Percentiles rank a stretch among this genome's conserved stretches.
These are phyloP conservation scores for Oreochromis tanganicae DNA, from an alignment of 2,113 vertebrate genomes.

Conservation along the genomic window DNA sequence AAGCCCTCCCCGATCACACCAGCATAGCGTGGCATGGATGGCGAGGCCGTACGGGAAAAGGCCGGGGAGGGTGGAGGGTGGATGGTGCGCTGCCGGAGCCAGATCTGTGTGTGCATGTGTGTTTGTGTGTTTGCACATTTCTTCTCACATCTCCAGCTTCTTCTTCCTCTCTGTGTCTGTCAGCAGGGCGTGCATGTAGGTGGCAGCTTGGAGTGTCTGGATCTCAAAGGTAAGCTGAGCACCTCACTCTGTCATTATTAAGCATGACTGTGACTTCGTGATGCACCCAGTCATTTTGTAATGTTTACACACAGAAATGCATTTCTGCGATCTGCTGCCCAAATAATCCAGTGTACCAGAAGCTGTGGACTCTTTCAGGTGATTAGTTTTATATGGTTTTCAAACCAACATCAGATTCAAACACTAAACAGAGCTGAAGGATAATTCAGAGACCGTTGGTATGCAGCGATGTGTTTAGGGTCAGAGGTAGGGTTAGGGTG, in stretches of 20 bases:
- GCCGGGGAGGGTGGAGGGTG: not conserved
- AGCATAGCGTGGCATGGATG: constrained; percentile 25
- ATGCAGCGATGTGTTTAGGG: not conserved
- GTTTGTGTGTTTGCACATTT: not conserved
- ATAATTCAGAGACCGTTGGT: not conserved
- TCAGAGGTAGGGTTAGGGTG: not conserved
- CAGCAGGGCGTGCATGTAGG: constrained; percentile 63
- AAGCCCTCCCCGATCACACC: constrained; percentile 38
- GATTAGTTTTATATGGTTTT: not conserved
- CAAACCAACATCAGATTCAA: not conserved
- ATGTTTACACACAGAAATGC: not conserved
- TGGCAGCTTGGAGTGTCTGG: constrained; percentile 64
- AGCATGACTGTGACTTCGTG: constrained; percentile 24
- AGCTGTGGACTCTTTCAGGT: not conserved
- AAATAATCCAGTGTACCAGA: not conserved
- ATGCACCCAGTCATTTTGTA: not conserved
- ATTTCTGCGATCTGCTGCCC: not conserved
- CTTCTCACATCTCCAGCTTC: constrained; percentile 33
- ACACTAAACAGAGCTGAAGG: not conserved
- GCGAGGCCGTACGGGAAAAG: constrained; percentile 28
- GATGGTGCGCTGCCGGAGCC: constrained; percentile 11
- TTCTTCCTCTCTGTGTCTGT: constrained; percentile 31
- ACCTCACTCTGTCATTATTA: constrained; percentile 29
- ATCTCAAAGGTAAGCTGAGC: constrained; percentile 70
- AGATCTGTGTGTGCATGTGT: not conserved